These are phyloP conservation scores for Pegea sp. DNA, from an alignment of 23 tunicate genomes.

Conservation along the genomic window DNA sequence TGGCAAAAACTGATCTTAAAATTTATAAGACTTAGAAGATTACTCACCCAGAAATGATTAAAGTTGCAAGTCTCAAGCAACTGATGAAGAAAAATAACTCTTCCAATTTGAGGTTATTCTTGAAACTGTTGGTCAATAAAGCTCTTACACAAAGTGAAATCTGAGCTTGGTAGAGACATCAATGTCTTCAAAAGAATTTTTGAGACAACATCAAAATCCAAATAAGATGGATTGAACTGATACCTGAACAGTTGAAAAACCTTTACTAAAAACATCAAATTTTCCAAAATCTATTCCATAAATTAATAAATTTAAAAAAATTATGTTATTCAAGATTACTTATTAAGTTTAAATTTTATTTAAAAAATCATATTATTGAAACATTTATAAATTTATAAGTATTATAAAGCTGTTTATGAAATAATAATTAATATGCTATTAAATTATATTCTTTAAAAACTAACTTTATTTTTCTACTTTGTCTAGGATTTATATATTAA, in stretches of 20 bases:
- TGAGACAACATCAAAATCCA: constrained; percentile 18
- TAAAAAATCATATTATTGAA: no score
- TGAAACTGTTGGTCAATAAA: constrained; percentile 57
- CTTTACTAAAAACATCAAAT: neutral
- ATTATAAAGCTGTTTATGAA: no score
- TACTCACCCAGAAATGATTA: constrained; percentile 44
- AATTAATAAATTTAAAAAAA: no score
- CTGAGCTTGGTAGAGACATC: constrained; percentile 40
- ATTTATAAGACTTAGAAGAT: no score
- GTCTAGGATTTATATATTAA: no score
- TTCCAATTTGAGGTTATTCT: constrained; percentile 57
- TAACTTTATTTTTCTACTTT: no score
- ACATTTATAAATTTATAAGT: no score
- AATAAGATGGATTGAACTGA: constrained; percentile 56
- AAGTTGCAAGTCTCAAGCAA: constrained; percentile 66
- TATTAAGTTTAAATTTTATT: no score
- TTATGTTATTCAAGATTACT: no score
- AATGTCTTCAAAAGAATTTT: constrained; percentile 53
- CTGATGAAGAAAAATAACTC: constrained; percentile 52
- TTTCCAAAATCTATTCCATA: neutral
- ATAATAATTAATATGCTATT: no score
- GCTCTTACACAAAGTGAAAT: constrained; percentile 65
- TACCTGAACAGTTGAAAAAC: constrained; percentile 10
- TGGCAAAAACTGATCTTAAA: no score
- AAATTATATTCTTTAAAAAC: no score